phyloP scores from a whole-genome alignment of 2,888 invertebrate genomes.

The Gonocerus acuteangulatus region DNA sequence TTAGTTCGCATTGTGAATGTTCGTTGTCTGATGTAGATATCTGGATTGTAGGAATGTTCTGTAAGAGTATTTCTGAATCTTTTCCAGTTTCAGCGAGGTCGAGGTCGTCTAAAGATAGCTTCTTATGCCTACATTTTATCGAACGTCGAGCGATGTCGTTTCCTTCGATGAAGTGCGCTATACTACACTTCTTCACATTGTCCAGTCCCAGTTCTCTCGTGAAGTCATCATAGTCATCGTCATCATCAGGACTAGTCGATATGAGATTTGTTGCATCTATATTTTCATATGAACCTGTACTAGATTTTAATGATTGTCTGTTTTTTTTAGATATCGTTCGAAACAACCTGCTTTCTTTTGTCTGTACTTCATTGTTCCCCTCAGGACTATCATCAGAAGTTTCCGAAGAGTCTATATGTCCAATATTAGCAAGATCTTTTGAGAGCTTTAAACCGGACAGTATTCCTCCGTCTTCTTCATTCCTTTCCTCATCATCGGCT shows the following conservation, averaged over 20 bases:
- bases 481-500: neutral
- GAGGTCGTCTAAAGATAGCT: constrained; percentile 34
- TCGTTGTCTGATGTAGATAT: constrained; percentile 35
- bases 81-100: constrained; percentile 29
- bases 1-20: constrained; percentile 39
- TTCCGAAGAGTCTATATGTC: constrained; percentile 78
- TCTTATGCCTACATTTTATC: constrained; percentile 49
- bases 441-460: constrained; percentile 37
- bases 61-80: constrained; percentile 15
- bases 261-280: constrained; percentile 40
- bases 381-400: constrained; percentile 52
- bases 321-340: constrained; percentile 31
- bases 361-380: constrained; percentile 33
- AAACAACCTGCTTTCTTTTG: constrained; percentile 27
- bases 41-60: constrained; percentile 34
- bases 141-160: constrained; percentile 70
- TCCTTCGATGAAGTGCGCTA: constrained; percentile 75
- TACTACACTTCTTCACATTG: constrained; percentile 51
- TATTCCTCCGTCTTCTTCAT: constrained; percentile 27
- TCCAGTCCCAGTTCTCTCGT: constrained; percentile 37
- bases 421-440: constrained; percentile 46
- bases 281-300: constrained; percentile 29
- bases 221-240: constrained; percentile 39
- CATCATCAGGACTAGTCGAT: constrained; percentile 39
- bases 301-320: constrained; percentile 30